A percentile compares a stretch with the other conserved stretches of the same genome.
phyloP scores from a whole-genome alignment of 2,113 vertebrate genomes.

The Picathartes gymnocephalus region DNA sequence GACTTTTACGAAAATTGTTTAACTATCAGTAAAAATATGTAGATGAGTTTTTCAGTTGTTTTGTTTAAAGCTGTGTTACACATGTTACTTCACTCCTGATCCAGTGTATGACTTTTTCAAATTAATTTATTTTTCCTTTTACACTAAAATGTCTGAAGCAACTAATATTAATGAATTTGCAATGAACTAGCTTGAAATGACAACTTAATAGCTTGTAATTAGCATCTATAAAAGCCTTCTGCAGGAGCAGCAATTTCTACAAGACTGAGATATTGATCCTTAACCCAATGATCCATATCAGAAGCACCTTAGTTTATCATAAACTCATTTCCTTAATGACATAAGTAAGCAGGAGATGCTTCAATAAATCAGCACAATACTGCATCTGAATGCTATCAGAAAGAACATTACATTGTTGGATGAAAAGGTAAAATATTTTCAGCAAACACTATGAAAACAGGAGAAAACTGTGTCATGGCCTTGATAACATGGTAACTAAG shows the following conservation, averaged over 20 bases:
- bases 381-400: not conserved
- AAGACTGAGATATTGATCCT: constrained; percentile 59
- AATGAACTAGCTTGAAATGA: constrained; percentile 42
- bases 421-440: not conserved
- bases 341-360: constrained; percentile 5
- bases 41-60: not conserved
- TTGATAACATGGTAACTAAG: not conserved
- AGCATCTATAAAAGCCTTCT: constrained; percentile 35
- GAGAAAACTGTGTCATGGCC: not conserved
- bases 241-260: constrained; percentile 18
- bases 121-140: not conserved
- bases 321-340: constrained; percentile 55
- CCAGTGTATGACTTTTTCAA: constrained; percentile 2
- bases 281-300: constrained; percentile 57
- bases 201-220: constrained; percentile 59
- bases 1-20: not conserved
- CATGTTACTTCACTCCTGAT: not conserved
- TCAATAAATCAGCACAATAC: not conserved
- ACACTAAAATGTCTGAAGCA: not conserved
- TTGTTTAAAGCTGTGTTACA: not conserved
- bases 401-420: not conserved
- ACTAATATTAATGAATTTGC: constrained; percentile 52
- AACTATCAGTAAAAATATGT: not conserved
- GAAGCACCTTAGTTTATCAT: constrained; percentile 58
- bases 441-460: not conserved